Percentiles rank a stretch among this genome's conserved stretches.
Conservation (phyloP, 2,888 invertebrate species). For the Abrostola triplasia region DNA sequence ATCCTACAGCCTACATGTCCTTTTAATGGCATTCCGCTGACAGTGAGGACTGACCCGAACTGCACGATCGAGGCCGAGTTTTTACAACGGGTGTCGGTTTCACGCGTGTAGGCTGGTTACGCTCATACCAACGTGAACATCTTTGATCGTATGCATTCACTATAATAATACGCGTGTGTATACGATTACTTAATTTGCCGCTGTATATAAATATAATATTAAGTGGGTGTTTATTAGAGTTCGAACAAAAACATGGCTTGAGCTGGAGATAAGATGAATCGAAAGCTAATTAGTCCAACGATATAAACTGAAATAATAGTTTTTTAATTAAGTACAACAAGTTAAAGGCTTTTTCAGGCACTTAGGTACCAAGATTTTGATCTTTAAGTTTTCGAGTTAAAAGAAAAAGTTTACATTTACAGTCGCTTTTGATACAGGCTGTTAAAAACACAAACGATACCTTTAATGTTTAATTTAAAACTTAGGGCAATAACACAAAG, state of each 20-base stretch:
- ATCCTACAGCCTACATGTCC: not conserved
- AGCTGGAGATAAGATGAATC: constrained; percentile 19
- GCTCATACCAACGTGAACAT: constrained; percentile 59
- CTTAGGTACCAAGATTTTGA: no score
- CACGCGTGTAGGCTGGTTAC: constrained; percentile 69
- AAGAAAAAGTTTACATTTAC: no score
- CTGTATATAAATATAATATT: constrained; percentile 11
- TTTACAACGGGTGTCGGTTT: constrained; percentile 74
- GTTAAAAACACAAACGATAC: no score
- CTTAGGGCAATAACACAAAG: not conserved
- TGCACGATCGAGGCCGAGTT: constrained; percentile 68
- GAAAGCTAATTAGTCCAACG: not conserved
- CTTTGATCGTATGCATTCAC: constrained; percentile 41
- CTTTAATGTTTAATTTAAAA: no score
- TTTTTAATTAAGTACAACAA: no score
- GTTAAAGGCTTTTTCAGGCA: no score
- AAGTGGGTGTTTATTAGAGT: constrained; percentile 7
- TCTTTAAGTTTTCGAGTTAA: no score
- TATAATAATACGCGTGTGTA: constrained; percentile 17
- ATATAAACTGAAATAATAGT: no score
- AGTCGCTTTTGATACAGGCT: no score
- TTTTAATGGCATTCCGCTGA: constrained; percentile 40
- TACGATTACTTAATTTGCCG: constrained; percentile 44
- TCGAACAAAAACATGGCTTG: constrained; percentile 6
- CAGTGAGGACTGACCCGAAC: constrained; percentile 43